Evolutionary conservation across 2,888 invertebrate species (phyloP).

Genomic region (Sisyra nigra): DNA sequence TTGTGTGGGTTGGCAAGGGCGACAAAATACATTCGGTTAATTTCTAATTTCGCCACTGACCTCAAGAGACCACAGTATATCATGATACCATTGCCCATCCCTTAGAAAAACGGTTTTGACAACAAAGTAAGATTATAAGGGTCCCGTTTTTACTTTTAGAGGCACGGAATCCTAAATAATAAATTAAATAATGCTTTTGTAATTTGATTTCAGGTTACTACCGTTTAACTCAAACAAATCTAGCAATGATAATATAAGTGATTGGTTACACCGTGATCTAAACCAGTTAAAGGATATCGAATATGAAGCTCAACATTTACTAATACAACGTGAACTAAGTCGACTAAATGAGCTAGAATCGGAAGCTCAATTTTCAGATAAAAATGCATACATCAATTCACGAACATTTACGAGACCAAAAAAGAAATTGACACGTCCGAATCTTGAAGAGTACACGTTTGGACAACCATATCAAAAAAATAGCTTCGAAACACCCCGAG

Average conservation of each 20-base stretch:
- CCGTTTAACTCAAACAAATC: constrained; percentile 8
- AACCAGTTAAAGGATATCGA: constrained; percentile 6
- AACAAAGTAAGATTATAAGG: too few species aligned
- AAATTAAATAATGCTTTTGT: too few species aligned
- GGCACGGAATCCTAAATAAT: too few species aligned
- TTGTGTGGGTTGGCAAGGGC: too few species aligned
- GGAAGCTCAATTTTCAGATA: constrained; percentile 13
- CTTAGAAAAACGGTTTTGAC: too few species aligned
- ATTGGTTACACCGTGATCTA: constrained; percentile 15
- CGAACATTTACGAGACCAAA: constrained; percentile 54
- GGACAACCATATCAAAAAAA: not conserved
- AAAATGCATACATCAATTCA: constrained; percentile 43
- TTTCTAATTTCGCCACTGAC: too few species aligned
- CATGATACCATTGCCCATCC: too few species aligned
- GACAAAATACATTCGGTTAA: too few species aligned
- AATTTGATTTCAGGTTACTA: too few species aligned
- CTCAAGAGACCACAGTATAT: too few species aligned
- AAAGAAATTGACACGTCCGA: constrained; percentile 38
- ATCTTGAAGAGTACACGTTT: constrained; percentile 29
- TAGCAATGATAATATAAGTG: constrained; percentile 12
- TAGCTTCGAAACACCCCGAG: not conserved
- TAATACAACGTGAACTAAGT: constrained; percentile 3
- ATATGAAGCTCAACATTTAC: not conserved
- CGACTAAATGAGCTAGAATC: not conserved
- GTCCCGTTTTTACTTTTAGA: too few species aligned